A percentile compares a stretch with the other conserved stretches of the same genome.
Evolutionary conservation across 2,113 vertebrate genomes (phyloP).

Genomic region (Ceyx margarethae): DNA sequence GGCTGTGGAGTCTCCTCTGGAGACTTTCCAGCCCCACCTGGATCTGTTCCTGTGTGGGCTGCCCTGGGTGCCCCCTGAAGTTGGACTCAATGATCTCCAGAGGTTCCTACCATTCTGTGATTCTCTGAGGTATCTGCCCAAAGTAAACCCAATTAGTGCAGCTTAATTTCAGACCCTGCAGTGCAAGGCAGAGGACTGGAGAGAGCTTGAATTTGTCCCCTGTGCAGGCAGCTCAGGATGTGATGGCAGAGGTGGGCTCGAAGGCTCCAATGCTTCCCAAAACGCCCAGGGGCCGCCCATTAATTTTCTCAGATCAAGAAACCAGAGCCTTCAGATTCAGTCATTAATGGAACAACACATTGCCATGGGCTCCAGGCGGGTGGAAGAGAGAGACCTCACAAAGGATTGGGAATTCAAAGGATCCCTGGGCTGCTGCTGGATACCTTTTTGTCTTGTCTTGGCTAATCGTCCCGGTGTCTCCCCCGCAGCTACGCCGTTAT

Average conservation of each 20-base stretch:
- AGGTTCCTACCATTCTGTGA: no score
- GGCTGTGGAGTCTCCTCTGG: no score
- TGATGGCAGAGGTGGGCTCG: not conserved
- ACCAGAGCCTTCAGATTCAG: not conserved
- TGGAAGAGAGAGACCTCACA: rapidly evolving
- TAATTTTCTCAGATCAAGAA: not conserved
- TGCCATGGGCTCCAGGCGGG: not conserved
- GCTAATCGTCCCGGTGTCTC: not conserved
- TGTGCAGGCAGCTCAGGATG: not conserved
- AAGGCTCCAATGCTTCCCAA: not conserved
- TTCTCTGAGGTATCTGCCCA: not conserved
- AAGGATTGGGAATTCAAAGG: rapidly evolving
- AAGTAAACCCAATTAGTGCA: not conserved
- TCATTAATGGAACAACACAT: not conserved
- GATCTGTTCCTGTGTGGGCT: no score
- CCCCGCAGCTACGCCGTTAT: conserved; percentile 90
- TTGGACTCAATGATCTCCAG: no score
- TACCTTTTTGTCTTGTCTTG: not conserved
- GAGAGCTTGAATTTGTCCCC: not conserved
- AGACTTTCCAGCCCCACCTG: no score
- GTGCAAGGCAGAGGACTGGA: not conserved
- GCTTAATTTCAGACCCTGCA: not conserved
- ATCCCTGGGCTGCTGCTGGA: rapidly evolving
- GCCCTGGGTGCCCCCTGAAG: no score
- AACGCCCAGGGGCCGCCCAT: not conserved